These are phyloP conservation scores for Dreissena rostriformis DNA, from an alignment of 1,140 invertebrate genomes.

Conservation along the genomic window DNA sequence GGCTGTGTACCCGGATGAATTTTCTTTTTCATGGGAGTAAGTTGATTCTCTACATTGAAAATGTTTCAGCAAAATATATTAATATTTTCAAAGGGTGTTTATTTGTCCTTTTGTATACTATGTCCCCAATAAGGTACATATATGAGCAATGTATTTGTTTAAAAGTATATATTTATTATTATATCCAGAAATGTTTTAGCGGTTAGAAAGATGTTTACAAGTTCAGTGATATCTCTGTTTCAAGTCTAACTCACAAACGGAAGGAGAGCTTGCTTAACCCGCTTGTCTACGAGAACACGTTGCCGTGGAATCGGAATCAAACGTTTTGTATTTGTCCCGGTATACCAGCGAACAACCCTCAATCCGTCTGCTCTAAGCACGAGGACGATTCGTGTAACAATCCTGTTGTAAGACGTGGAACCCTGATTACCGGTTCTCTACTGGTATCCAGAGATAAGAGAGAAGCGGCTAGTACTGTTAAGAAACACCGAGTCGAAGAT, in stretches of 20 bases:
- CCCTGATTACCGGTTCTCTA: background rate
- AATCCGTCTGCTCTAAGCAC: conserved; percentile 1
- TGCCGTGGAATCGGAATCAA: background rate
- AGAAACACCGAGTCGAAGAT: no score
- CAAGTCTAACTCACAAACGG: background rate
- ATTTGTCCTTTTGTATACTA: background rate
- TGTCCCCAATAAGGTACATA: background rate
- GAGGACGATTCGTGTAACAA: conserved; percentile 17
- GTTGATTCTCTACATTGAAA: background rate
- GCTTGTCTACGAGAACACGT: background rate
- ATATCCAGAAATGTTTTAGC: no score
- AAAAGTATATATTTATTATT: background rate
- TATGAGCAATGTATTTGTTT: background rate
- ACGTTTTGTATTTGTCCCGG: conserved; percentile 18
- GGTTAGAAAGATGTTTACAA: no score
- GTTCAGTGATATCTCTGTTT: background rate
- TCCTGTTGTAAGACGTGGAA: background rate
- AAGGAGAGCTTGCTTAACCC: conserved; percentile 26
- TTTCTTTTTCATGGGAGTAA: conserved; percentile 44
- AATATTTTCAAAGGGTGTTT: background rate
- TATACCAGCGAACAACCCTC: background rate
- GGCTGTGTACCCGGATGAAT: conserved; percentile 24
- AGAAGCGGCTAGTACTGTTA: no score
- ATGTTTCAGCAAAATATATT: background rate
- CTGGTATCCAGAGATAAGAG: no score